Evolutionary conservation across 1,140 invertebrate species (phyloP).

Genomic region (Scaptomyza montana): DNA sequence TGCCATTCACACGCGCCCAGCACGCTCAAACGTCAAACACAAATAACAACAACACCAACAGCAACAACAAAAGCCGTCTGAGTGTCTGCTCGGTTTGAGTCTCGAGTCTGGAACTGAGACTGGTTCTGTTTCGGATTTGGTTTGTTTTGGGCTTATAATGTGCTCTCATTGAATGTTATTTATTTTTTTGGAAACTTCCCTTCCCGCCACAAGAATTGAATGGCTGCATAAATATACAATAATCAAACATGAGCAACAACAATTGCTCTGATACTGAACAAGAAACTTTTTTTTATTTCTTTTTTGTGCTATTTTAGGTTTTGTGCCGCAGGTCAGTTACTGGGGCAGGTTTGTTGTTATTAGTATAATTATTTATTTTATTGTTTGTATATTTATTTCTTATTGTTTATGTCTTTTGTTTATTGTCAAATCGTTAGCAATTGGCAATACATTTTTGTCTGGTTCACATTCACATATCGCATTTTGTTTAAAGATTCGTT

Average conservation of each 20-base stretch:
- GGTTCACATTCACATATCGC: constrained; percentile 24
- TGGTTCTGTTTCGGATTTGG: constrained; percentile 30
- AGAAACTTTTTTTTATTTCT: constrained; percentile 50
- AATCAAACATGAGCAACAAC: constrained; percentile 46
- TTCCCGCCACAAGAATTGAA: constrained; percentile 57
- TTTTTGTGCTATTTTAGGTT: constrained; percentile 54
- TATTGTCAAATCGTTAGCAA: constrained; percentile 68
- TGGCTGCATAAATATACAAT: constrained; percentile 60
- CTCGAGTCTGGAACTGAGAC: constrained; percentile 38
- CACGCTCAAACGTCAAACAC: constrained; percentile 80
- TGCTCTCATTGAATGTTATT: constrained; percentile 7
- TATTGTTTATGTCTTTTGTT: constrained; percentile 37
- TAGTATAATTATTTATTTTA: constrained; percentile 16
- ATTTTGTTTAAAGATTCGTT: constrained; percentile 14
- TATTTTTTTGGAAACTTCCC: constrained; percentile 1
- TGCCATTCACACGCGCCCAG: constrained; percentile 77
- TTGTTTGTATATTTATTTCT: neutral
- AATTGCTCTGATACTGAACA: constrained; percentile 71
- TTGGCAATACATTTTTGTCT: constrained; percentile 65
- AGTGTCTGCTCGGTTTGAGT: constrained; percentile 74
- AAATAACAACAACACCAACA: constrained; percentile 67
- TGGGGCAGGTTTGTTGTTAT: constrained; percentile 62
- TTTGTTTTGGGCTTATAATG: constrained; percentile 52
- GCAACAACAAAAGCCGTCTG: constrained; percentile 69
- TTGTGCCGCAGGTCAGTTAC: constrained; percentile 70